Evolutionary conservation across 2,797 vertebrate genomes (phyloP).

Genomic region (Lophius americanus): DNA sequence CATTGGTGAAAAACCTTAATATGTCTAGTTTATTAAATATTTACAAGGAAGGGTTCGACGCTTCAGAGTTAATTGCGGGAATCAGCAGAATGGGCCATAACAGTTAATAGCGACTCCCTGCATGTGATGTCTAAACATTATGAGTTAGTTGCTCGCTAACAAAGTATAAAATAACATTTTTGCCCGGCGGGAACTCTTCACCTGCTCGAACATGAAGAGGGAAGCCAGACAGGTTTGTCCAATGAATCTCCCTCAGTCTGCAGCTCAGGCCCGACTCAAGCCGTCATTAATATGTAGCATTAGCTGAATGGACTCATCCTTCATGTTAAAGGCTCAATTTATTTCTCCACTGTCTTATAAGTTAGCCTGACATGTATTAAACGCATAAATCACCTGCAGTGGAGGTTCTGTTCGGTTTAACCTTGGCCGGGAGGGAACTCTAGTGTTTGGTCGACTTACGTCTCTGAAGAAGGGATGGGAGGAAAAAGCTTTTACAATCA

Average conservation of each 20-base stretch:
- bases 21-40: conserved; percentile 6
- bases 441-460: too few relatives aligned
- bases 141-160: background rate
- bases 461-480: too few relatives aligned
- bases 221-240: conserved; percentile 1
- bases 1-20: conserved; percentile 5
- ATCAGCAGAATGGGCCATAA: too few relatives aligned
- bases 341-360: conserved; percentile 61
- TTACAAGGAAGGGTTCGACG: background rate
- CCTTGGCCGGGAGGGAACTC: conserved; percentile 51
- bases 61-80: too few relatives aligned
- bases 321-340: conserved; percentile 68
- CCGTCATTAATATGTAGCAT: conserved; percentile 52
- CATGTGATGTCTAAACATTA: too few relatives aligned
- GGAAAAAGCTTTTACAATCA: too few relatives aligned
- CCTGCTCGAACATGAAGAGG: background rate
- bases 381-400: conserved; percentile 56
- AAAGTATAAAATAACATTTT: background rate
- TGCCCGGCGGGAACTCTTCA: conserved; percentile 7
- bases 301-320: conserved; percentile 54
- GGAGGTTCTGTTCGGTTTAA: conserved; percentile 59
- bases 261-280: conserved; percentile 2
- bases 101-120: too few relatives aligned
- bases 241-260: conserved; percentile 28
- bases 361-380: conserved; percentile 62